Base-by-base conservation (phyloP, 2,797 vertebrate genomes). In the Synanceia verrucosa region DNA sequence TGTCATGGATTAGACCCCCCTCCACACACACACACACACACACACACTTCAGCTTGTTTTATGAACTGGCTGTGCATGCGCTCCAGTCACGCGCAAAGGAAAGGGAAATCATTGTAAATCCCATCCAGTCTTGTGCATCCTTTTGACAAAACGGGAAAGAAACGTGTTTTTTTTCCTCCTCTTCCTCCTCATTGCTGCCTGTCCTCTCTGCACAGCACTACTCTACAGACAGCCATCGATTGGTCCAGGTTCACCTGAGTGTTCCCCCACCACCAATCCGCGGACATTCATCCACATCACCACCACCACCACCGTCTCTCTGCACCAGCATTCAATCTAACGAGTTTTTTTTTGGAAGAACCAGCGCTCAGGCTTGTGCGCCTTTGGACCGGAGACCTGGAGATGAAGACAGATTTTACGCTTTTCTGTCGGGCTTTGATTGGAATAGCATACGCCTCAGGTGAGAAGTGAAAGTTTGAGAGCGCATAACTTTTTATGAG, bases 61-160 rank as follows among this genome's bases (percentile, higher is more conserved):
- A 87, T 88, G 85, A 84, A 88, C 43, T 81, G 86, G 71, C 73
- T 67, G 85, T 84, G 79, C 76, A 66, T 77, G 76, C 63, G 88
- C 81, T 76, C 83, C 89, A 76, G 91, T 92, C 90, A 92, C 92
- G 89, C 91, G 89, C 83, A 78, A 79, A 92, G 94, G 94, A 94
- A 95, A 91, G 75, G 94, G 94, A 94, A 95, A 94, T 91, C 91
- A 83, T 92, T 94, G 92, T 93, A 91, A 93, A 93, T 92, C 91
- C 89, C 91, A 92, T 92, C 93, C 92, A 92, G 85, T 88, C 85
- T 84, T 78, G 82, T 89, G 88, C 91, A 90, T 93, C 90, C 91
- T 90, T 85, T 87, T 65, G 61, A 81, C 84, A 79, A 81, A 71
- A 89, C 86, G 76, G 36, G 14, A 11, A 56, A 68, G 77, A 26